A percentile compares a stretch with the other conserved stretches of the same genome.
These are phyloP conservation scores for Suillia variegata DNA, from an alignment of 2,888 invertebrate species.

Conservation along the genomic window DNA sequence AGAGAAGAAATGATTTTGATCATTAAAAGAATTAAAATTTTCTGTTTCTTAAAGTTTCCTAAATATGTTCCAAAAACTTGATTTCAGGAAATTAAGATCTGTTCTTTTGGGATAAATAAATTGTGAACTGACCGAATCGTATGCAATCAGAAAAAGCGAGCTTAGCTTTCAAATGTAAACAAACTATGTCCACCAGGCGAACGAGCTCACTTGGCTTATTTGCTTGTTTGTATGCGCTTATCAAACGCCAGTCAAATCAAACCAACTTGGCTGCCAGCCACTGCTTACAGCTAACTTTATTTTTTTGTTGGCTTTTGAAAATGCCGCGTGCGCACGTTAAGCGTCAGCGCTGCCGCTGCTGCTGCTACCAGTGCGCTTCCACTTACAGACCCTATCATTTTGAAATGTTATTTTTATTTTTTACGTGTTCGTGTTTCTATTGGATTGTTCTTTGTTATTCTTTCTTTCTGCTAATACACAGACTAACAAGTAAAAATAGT, in stretches of 20 bases:
- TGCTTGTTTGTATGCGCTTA: conserved; percentile 49
- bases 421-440: background rate
- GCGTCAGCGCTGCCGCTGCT: conserved; percentile 1
- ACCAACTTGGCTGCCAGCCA: too few species aligned
- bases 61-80: background rate
- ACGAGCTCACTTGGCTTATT: conserved; percentile 34
- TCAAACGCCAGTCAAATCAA: conserved; percentile 35
- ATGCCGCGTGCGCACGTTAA: too few species aligned
- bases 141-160: too few species aligned
- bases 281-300: too few species aligned
- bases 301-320: too few species aligned
- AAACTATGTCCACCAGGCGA: too few species aligned
- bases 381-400: conserved; percentile 8
- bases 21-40: background rate
- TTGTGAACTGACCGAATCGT: too few species aligned
- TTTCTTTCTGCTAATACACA: too few species aligned
- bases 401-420: background rate
- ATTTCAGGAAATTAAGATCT: background rate
- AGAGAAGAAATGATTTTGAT: too few species aligned
- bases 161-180: too few species aligned
- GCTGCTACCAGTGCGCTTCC: background rate
- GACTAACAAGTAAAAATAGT: too few species aligned
- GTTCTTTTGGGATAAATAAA: too few species aligned
- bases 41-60: background rate
- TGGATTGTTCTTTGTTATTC: background rate